Conservation (phyloP, 2,113 vertebrate genomes). For the Tonatia bakeri region DNA sequence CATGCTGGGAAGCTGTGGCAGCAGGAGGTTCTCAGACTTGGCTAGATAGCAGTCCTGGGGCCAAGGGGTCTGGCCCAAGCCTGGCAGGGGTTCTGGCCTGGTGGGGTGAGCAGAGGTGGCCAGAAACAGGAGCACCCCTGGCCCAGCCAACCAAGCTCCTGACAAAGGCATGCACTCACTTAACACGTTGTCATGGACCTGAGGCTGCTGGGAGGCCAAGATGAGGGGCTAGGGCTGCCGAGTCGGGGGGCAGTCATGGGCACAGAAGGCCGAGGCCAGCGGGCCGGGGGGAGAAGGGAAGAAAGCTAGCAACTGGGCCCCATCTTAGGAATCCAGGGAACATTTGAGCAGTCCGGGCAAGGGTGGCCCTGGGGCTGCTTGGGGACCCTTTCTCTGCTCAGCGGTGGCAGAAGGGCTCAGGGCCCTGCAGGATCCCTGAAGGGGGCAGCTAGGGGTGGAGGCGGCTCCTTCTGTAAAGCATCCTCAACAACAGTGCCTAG, state of each 20-base stretch:
- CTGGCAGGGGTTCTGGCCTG: neutral
- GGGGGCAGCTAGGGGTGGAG: neutral
- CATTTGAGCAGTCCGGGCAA: neutral
- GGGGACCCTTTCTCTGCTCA: neutral
- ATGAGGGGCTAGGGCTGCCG: neutral
- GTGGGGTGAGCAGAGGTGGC: neutral
- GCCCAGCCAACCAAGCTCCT: neutral
- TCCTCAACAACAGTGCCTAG: neutral
- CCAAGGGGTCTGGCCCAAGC: neutral
- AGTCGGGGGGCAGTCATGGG: constrained; percentile 17
- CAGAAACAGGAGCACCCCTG: neutral
- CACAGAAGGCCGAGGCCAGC: constrained; percentile 43
- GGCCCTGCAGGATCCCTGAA: neutral
- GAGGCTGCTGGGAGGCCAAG: neutral
- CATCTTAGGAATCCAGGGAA: neutral
- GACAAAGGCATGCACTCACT: neutral
- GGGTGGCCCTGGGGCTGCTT: neutral
- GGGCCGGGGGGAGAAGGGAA: neutral
- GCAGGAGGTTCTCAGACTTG: neutral
- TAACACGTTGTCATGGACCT: neutral
- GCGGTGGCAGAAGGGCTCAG: neutral
- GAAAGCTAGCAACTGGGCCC: neutral
- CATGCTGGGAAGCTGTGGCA: too few relatives aligned
- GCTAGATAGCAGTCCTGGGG: neutral
- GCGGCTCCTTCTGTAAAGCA: neutral